Evolutionary conservation across 2,113 vertebrate species (phyloP).

Genomic region (Raja brachyura): DNA sequence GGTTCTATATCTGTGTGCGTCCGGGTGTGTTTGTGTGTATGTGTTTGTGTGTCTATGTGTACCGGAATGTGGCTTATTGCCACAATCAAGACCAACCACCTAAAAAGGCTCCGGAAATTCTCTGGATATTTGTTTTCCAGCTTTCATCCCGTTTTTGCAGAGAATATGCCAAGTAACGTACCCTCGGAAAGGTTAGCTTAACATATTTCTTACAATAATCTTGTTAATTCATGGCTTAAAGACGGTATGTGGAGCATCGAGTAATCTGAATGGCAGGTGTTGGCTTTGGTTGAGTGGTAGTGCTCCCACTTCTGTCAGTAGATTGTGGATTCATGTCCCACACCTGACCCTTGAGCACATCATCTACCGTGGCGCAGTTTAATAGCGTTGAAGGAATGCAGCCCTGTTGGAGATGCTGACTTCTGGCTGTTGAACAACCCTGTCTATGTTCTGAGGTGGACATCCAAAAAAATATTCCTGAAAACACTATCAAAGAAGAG

Average conservation of each 20-base stretch:
- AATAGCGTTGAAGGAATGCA: not conserved
- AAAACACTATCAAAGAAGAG: not conserved
- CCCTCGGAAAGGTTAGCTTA: conserved; percentile 93
- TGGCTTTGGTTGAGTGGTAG: not conserved
- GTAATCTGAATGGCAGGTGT: not conserved
- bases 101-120: conserved; percentile 65
- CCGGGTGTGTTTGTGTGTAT: conserved; percentile 48
- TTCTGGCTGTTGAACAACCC: not conserved
- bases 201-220: conserved; percentile 82
- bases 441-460: not conserved
- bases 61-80: conserved; percentile 69
- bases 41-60: conserved; percentile 68
- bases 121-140: conserved; percentile 99
- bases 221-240: conserved; percentile 60
- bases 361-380: not conserved
- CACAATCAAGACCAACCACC: conserved; percentile 66
- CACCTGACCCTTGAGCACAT: too few species aligned
- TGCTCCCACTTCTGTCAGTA: not conserved
- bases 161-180: conserved; percentile 96
- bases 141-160: conserved; percentile 95
- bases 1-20: conserved; percentile 65
- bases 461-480: not conserved
- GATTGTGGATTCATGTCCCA: not conserved
- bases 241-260: conserved; percentile 58
- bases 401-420: not conserved